A percentile compares a stretch with the other conserved stretches of the same genome.
phyloP scores from a whole-genome alignment of 2,797 vertebrate species.

The Onychomys torridus region DNA sequence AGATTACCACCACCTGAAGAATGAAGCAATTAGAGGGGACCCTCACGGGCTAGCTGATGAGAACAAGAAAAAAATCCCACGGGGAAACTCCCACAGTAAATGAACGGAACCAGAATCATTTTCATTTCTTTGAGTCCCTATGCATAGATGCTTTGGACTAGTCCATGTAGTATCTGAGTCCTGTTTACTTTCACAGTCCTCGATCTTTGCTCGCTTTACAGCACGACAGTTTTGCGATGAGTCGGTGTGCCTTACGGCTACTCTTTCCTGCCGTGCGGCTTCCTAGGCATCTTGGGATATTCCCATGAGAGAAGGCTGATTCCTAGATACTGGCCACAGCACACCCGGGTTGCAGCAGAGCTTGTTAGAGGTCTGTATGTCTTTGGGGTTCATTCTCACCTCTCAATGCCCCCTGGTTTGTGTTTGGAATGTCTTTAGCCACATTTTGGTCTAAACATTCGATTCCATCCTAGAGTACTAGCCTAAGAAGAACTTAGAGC shows the following conservation, averaged over 20 bases:
- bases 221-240: background rate
- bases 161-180: too few species aligned
- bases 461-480: background rate
- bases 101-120: too few species aligned
- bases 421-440: background rate
- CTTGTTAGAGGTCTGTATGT: background rate
- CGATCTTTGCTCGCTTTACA: background rate
- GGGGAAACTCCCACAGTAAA: too few species aligned
- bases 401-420: background rate
- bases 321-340: too few species aligned
- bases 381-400: background rate
- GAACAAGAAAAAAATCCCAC: too few species aligned
- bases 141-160: too few species aligned
- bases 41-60: too few species aligned
- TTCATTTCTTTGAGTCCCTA: too few species aligned
- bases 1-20: background rate
- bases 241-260: background rate
- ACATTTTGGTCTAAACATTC: background rate
- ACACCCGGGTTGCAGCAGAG: background rate
- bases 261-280: background rate
- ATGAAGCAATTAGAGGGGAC: background rate
- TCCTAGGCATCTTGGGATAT: background rate
- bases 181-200: too few species aligned
- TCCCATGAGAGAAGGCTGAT: rapidly evolving
- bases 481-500: background rate